A percentile compares a stretch with the other conserved stretches of the same genome.
Conservation (phyloP, 2,888 invertebrate species). For the Ceriagrion tenellum region DNA sequence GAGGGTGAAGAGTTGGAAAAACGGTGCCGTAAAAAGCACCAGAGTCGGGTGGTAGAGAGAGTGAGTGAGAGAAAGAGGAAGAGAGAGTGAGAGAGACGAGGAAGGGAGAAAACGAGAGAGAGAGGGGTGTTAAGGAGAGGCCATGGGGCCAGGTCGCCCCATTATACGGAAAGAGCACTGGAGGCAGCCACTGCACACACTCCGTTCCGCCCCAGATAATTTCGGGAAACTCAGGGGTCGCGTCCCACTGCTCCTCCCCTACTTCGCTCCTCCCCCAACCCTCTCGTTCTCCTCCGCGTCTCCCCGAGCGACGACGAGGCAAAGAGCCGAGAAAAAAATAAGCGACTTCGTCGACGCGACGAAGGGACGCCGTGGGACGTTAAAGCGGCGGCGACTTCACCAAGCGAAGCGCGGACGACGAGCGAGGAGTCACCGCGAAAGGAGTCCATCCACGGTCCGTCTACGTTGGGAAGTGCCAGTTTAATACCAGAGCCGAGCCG, state of each 20-base stretch:
- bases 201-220: slow-evolving; percentile 26
- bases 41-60: neutral
- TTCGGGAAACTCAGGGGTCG: neutral
- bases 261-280: neutral
- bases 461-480: too few species aligned
- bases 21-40: neutral
- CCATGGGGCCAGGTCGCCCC: neutral
- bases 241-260: neutral
- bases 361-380: too few species aligned
- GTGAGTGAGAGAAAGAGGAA: too few species aligned
- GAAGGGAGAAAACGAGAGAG: neutral
- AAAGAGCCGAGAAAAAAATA: neutral
- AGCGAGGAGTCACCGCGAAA: too few species aligned
- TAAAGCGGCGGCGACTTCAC: too few species aligned
- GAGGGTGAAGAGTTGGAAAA: neutral
- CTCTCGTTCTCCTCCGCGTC: neutral
- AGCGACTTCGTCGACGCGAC: too few species aligned
- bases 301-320: neutral
- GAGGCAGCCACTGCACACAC: neutral
- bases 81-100: neutral
- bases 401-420: too few species aligned
- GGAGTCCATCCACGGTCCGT: too few species aligned
- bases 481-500: too few species aligned
- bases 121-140: neutral
- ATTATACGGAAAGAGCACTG: too few species aligned